Base-by-base conservation (phyloP, 1,140 invertebrate genomes). In the Ephestia elutella region DNA sequence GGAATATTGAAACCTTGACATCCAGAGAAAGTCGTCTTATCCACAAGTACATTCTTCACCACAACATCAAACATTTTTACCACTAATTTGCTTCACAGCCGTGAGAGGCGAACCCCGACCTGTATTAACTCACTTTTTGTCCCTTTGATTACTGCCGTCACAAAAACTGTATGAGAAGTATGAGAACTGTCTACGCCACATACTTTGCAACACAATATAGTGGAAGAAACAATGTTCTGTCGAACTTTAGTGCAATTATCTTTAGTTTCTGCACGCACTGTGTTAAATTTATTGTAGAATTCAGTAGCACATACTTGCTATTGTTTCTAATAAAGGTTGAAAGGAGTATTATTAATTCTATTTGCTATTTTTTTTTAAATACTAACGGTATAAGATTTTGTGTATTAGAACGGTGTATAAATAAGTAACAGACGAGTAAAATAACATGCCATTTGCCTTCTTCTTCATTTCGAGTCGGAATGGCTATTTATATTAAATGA, bases 111-210 rank as follows among this genome's bases (percentile, higher is more conserved):
- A 44, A 44, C 38, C 32, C 38, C 13, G 38, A n/a, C 38, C n/a
- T 13, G 32, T 44, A 44, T 44, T 44, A 10, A 44, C 38, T 57
- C 44, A n/a, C 49, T 58, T 58, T 51, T 58, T 58, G 49, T 18
- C 9, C 5, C 15, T 15, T 11, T 21, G 56, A 58, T 58, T 51
- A 58, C 49, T 48, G 28, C n/a, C 3, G 25, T n/a, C 44, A 61
- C 59, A 76, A 82, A 75, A 78, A 71, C 57, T n/a, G n/a, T n/a
- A n/a, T n/a, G n/a, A n/a, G n/a, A n/a, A 10, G 28, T 70, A 70
- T 82, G 80, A 57, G 77, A 82, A 82, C 60, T 68, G 64, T 60
- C 58, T 63, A 60, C 59, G 60, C 56, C 55, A 62, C 56, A 55
- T 65, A 57, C 64, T 71, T 78, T 80, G 70, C 79, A 59, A 79